A percentile compares a stretch with the other conserved stretches of the same genome.
These are phyloP conservation scores for Molorchus minor DNA, from an alignment of 2,888 invertebrate genomes.

Conservation along the genomic window DNA sequence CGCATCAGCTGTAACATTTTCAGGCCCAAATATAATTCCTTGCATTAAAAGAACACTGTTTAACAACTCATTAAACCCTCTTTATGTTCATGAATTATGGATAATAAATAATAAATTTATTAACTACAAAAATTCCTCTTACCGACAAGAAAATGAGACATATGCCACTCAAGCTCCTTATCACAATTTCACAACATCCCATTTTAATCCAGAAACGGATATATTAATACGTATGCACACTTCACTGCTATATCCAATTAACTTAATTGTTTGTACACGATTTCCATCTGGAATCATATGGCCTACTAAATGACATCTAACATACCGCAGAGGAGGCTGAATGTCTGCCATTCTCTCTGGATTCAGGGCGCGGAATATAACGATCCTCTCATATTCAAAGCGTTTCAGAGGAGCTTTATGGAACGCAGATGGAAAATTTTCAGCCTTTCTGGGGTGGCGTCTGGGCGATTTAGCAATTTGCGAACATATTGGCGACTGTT, in stretches of 20 bases:
- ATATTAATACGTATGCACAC: not conserved
- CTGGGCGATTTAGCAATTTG: not conserved
- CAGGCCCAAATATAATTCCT: too few species aligned
- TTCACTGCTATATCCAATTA: not conserved
- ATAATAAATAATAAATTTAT: too few species aligned
- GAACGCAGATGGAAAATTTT: slow-evolving; percentile 23
- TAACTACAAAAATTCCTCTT: slow-evolving; percentile 16
- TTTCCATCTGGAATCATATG: not conserved
- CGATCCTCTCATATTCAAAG: slow-evolving; percentile 23
- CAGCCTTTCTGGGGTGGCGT: not conserved
- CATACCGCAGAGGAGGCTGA: not conserved
- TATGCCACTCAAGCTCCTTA: slow-evolving; percentile 28
- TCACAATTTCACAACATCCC: slow-evolving; percentile 33
- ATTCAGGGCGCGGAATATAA: slow-evolving; percentile 12
- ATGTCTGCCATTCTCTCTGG: slow-evolving; percentile 13
- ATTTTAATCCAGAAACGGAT: slow-evolving; percentile 14
- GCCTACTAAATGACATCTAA: slow-evolving; percentile 3
- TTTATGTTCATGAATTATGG: too few species aligned
- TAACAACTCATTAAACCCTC: too few species aligned
- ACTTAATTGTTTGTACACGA: not conserved
- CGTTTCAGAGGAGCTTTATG: slow-evolving; percentile 20
- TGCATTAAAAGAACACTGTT: too few species aligned
- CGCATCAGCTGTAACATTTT: too few species aligned
- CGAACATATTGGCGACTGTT: too few species aligned
- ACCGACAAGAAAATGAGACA: slow-evolving; percentile 33